These are phyloP conservation scores for Aegypius monachus DNA, from an alignment of 2,113 vertebrate species.

Conservation along the genomic window DNA sequence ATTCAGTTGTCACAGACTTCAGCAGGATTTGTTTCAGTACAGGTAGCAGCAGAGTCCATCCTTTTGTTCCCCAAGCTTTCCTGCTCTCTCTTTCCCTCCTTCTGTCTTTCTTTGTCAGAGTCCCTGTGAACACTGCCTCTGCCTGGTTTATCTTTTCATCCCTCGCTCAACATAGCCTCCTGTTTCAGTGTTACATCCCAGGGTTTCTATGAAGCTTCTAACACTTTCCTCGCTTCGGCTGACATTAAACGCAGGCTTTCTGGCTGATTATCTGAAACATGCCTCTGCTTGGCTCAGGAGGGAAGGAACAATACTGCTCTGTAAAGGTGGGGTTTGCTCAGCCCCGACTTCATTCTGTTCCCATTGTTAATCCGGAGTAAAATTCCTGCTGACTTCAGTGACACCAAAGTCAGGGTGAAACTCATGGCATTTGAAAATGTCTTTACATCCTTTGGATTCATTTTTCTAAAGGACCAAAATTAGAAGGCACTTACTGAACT, in stretches of 20 bases:
- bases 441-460: background rate
- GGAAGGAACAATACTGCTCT: background rate
- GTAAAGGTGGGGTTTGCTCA: background rate
- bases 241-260: background rate
- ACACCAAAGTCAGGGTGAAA: background rate
- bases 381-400: background rate
- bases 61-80: background rate
- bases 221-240: background rate
- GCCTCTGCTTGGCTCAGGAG: background rate
- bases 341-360: background rate
- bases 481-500: background rate
- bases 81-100: background rate
- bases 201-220: background rate
- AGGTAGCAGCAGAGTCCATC: background rate
- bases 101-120: background rate
- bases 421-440: background rate
- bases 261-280: background rate
- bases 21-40: background rate
- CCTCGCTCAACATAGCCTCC: background rate
- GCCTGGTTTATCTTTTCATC: background rate
- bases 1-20: background rate
- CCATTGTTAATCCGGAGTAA: background rate
- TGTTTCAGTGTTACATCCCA: background rate
- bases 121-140: background rate
- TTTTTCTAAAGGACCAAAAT: background rate